A percentile compares a stretch with the other conserved stretches of the same genome.
Evolutionary conservation across 2,797 vertebrate species (phyloP).

Genomic region (Diplodus sargus): DNA sequence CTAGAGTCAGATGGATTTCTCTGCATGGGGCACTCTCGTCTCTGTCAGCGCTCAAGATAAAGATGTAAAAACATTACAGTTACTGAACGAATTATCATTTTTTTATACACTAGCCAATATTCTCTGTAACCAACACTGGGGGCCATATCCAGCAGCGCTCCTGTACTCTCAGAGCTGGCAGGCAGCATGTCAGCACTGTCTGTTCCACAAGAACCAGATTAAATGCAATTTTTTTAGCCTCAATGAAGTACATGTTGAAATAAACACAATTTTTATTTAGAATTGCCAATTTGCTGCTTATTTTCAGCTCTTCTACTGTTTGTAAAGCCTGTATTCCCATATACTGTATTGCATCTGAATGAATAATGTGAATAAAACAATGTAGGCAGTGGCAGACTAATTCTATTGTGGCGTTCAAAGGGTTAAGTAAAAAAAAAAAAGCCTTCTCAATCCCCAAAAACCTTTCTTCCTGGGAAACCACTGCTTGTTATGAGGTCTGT

Average conservation of each 20-base stretch:
- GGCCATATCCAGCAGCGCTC: not conserved
- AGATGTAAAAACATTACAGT: not conserved
- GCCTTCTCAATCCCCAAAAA: not conserved
- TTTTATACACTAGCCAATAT: not conserved
- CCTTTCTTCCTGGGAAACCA: conserved; percentile 23
- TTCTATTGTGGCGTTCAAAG: no score
- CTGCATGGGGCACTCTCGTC: not conserved
- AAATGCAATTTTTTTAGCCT: not conserved
- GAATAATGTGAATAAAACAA: not conserved
- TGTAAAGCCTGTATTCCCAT: not conserved
- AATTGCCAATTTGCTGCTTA: not conserved
- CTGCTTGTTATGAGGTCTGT: conserved; percentile 17
- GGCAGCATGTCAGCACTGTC: not conserved
- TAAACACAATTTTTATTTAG: not conserved
- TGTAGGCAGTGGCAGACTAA: no score
- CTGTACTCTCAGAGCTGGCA: not conserved
- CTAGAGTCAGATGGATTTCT: not conserved
- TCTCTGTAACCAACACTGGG: not conserved
- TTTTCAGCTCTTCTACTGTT: not conserved
- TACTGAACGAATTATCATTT: not conserved
- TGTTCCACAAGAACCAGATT: not conserved
- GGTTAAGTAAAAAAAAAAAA: not conserved
- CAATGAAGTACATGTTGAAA: not conserved
- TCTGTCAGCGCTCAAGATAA: not conserved
- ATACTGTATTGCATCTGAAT: not conserved